Base-by-base conservation (phyloP, 2,113 vertebrate genomes). In the Ellobius talpinus region DNA sequence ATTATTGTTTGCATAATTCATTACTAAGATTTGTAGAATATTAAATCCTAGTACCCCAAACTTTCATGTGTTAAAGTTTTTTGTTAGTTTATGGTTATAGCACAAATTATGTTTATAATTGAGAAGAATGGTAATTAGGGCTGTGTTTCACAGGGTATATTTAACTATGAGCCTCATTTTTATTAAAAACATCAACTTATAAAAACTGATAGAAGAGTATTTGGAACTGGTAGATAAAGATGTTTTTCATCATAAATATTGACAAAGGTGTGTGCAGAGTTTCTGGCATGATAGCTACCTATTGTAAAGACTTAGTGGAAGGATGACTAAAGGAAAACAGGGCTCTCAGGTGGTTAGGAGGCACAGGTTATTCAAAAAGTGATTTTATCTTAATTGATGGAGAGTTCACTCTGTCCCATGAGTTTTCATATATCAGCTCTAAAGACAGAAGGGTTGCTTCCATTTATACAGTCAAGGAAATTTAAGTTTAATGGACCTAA, bases 11-110 rank as follows among this genome's bases (percentile, higher is more conserved):
- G 31, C 12, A 9, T 74, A 63, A 23, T 68, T 24, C 19, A 26
- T 85, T 87, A 33, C 73, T 91, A 87, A 68, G 42, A 89, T 94
- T 39, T 95, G 50, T 1, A 85, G 33, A 91, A 3, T 89, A n/a
- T 65, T 92, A 68, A 85, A 33, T 89, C 10, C 76, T 24, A 74
- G 24, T 70, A 17, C 89, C 47, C 45, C 91, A 78, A 88, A 78
- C n/a, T 5, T 95, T 52, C 17, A 16, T 94, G 36, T 42, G 39
- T 94, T 92, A 78, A 50, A 78, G 55, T 63, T 31, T 29, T 65
- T 85, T 42, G n/a, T 42, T 42, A 70, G 78, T 79, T 58, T 87
- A 85, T 94, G 52, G 36, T 50, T 94, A 63, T 24, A 88, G 23
- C 58, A 63, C 0, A 7, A 82, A 79, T 82, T 86, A 42, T 88